Evolutionary conservation across 2,888 invertebrate genomes (phyloP), one percentile per base, ranked within the genome.

Genomic region (Drosophila subsilvestris): DNA sequence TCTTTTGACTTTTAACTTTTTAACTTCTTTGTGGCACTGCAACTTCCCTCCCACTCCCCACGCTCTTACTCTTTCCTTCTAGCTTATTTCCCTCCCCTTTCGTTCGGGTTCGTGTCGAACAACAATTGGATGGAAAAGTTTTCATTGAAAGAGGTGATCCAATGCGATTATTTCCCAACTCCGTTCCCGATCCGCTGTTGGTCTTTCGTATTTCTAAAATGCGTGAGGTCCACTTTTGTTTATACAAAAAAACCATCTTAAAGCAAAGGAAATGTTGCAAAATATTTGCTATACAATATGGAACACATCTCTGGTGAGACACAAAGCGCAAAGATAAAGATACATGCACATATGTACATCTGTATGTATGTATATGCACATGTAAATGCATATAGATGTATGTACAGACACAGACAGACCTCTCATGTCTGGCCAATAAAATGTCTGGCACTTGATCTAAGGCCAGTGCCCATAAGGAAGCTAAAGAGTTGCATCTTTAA

Each of bases 371-470:
- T 49, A 17, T 43, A 32, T 68, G n/a, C n/a, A n/a, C n/a, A 42
- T 44, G 32, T 29, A 43, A 22, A 49, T 47, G 8, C 7, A 6
- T 22, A 22, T n/a, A n/a, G n/a, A n/a, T n/a, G n/a, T n/a, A n/a
- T n/a, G n/a, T n/a, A n/a, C n/a, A n/a, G n/a, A n/a, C n/a, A n/a
- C 22, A 22, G 22, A 22, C 22, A 27, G 27, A 27, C 27, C 37
- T 14, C 55, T 67, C 67, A 59, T 45, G 67, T 57, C 51, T 60
- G 60, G 45, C 54, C 74, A 59, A 71, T 73, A 73, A 73, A 70
- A 71, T 32, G 74, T 62, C 67, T 68, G 74, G 54, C 72, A 71
- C 72, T 72, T 71, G 72, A 72, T 71, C 63, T 71, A 55, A 37
- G 59, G 14, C 58, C 67, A 57, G 71, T 25, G 51, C 53, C 70